Conservation (phyloP, 2,113 vertebrate species). For the Galeopterus variegatus region DNA sequence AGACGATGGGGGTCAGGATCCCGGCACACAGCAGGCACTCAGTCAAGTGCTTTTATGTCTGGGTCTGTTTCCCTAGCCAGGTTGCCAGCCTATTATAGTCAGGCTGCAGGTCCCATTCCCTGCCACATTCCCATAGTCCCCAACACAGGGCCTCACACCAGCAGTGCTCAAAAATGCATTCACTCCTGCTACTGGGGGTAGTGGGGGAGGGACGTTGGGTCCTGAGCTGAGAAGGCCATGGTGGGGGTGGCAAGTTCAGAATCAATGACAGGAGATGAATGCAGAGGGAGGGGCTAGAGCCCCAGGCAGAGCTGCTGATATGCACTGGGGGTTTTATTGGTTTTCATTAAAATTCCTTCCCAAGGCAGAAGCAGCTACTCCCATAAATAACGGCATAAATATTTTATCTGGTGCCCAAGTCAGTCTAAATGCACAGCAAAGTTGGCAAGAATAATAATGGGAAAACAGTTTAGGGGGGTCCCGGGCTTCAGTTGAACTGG, state of each 20-base stretch:
- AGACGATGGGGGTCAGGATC: background rate
- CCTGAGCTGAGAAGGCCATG: background rate
- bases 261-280: background rate
- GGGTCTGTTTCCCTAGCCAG: background rate
- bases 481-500: constrained; percentile 2
- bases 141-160: background rate
- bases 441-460: constrained; percentile 79
- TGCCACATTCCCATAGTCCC: background rate
- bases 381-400: constrained; percentile 84
- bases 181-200: background rate
- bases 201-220: background rate
- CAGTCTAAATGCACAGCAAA: constrained; percentile 66
- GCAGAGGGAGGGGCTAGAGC: constrained; percentile 17
- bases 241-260: background rate
- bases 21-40: background rate
- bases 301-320: constrained; percentile 58
- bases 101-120: background rate
- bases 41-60: background rate
- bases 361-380: constrained; percentile 74
- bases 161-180: background rate
- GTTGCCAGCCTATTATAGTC: background rate
- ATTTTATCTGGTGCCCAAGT: constrained; percentile 83
- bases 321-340: constrained; percentile 83
- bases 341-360: constrained; percentile 85
- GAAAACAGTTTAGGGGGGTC: background rate